Conservation (phyloP, 2,888 invertebrate species). For the Bombylius discolor region DNA sequence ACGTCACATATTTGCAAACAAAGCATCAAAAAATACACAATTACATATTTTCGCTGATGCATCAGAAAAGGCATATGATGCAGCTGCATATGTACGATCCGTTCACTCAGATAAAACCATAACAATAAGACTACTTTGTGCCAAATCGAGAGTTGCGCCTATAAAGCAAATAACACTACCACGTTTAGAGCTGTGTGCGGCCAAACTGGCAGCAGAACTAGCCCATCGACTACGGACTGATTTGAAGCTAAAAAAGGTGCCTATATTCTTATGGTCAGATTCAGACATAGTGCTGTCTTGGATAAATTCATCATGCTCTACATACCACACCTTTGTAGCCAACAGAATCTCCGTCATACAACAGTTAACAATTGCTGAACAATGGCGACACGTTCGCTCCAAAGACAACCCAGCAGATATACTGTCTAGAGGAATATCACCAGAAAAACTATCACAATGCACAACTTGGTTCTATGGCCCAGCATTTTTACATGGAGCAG, state of each 20-base stretch:
- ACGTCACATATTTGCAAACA: neutral
- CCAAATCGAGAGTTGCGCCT: no score
- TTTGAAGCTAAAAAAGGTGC: neutral
- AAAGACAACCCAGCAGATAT: constrained; percentile 13
- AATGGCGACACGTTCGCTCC: constrained; percentile 11
- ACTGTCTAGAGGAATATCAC: constrained; percentile 11
- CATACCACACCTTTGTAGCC: constrained; percentile 3
- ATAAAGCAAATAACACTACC: no score
- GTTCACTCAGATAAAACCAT: no score
- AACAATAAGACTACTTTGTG: no score
- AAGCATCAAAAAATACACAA: neutral
- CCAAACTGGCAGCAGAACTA: neutral
- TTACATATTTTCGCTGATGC: no score
- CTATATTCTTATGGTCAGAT: neutral
- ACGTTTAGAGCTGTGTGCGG: no score
- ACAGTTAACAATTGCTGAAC: neutral
- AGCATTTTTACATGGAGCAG: neutral
- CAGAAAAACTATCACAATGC: constrained; percentile 3
- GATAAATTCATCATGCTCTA: neutral
- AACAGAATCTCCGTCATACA: constrained; percentile 12
- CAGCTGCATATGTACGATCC: no score
- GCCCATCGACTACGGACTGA: neutral
- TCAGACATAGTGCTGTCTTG: neutral
- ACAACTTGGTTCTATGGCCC: constrained; percentile 15
- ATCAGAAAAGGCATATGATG: no score